Base-by-base conservation (phyloP, 2,113 vertebrate genomes). In the Phoxinus phoxinus region DNA sequence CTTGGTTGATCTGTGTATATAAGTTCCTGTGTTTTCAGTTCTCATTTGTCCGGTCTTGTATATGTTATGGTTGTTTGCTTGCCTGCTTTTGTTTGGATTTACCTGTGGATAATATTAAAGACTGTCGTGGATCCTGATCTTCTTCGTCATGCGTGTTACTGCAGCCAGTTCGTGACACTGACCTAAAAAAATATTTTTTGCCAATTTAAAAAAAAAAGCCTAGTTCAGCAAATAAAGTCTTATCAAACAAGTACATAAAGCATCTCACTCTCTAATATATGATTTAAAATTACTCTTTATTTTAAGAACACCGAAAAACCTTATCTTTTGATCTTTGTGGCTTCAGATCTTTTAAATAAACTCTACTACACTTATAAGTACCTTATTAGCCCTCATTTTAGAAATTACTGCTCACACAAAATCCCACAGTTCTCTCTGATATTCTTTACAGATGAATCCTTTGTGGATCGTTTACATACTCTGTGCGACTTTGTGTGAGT, bases 361-460 rank as follows among this genome's bases (percentile, higher is more conserved):
- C 37, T 61, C 44, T 32, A 69, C 10, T 27, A 2, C 69, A 56
- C 37, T 63, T 65, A 3, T 73, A 9, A 71, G 13, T 37, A 73
- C 30, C 53, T 77, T 21, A 35, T 21, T 72, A 7, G 3, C 17
- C 6, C n/a, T 71, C 0, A 81, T 61, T 65, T 25, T 32, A 46
- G n/a, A 48, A 27, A 10, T 67, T 0, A 19, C n/a, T 58, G n/a
- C 48, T 73, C 13, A 67, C 35, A 17, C 10, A 56, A 58, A 48
- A 58, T 56, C 48, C 63, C 53, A 65, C 59, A 21, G 23, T 6
- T 23, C 61, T 79, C 75, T 76, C 15, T 79, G 75, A 85, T 46
- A 46, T 58, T 56, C 48, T 25, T 19, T 8, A 32, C 23, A 71
- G 51, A 69, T 58, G 7, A 41, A 46, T 80, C 15, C 21, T 61